Evolutionary conservation across 2,888 invertebrate species (phyloP), one percentile per base, ranked within the genome.

Genomic region (Cheilosia pagana): DNA sequence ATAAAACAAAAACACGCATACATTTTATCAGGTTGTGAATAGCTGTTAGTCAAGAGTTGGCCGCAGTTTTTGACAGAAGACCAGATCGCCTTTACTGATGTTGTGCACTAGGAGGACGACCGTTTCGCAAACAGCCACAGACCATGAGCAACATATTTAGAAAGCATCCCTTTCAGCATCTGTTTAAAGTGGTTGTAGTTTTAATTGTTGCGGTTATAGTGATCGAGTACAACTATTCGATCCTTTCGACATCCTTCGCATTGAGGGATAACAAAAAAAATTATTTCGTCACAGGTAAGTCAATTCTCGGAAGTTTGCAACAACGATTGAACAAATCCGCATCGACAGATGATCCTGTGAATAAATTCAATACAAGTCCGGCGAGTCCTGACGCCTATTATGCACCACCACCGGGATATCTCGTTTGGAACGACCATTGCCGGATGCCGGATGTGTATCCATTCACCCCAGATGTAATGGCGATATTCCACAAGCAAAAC

Each of bases 391-490:
- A 16, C 12, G n/a, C 2, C 4, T n/a, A 53, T 8, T 25, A 41
- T 16, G 5, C 14, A 16, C 72, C 63, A 70, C 88, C 88, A 35
- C 43, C 79, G 19, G 89, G 90, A 68, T 92, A 87, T 81, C 89
- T 89, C 67, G 91, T 92, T 0, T 89, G 93, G 91, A 95, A 93
- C 78, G 90, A 93, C 8, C 93, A 93, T 87, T 95, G 95, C 88
- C 93, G 92, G 87, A 95, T 95, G 89, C 93, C 93, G 2, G 93
- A 94, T 68, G 87, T 94, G 53, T 92, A 94, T 88, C 93, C 94
- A 4, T 94, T 94, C 77, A 93, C 94, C 68, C 76, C 87, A 6
- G 93, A 93, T 82, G 92, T 92, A 2, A 91, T 90, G 75, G 90
- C 91, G 77, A 93, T 93, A 62, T 93, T 93, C 75, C 91, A 92